These are phyloP conservation scores for Zaprionus gabonicus DNA, from an alignment of 1,140 invertebrate species.

Conservation along the genomic window DNA sequence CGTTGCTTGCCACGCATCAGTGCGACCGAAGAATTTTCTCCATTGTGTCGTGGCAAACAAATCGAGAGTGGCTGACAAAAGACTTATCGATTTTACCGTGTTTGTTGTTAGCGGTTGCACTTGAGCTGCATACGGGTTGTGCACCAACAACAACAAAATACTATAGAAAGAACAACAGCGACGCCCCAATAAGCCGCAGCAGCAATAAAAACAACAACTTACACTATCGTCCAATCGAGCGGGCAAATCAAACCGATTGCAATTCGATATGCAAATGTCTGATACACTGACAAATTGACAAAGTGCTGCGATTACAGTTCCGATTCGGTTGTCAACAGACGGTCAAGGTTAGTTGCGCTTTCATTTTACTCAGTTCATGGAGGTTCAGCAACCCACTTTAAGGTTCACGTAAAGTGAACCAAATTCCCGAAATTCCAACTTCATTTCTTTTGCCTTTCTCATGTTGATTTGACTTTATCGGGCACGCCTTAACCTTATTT, in stretches of 20 bases:
- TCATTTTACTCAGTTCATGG: background rate
- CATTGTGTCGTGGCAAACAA: conserved; percentile 42
- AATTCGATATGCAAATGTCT: conserved; percentile 75
- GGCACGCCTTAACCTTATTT: background rate
- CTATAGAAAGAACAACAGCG: conserved; percentile 10
- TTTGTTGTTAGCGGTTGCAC: conserved; percentile 53
- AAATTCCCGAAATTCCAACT: background rate
- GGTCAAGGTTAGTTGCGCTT: conserved; percentile 62
- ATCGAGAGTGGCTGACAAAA: conserved; percentile 52
- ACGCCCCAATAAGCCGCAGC: background rate
- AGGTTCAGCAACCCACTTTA: background rate
- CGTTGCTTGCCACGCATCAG: conserved; percentile 61
- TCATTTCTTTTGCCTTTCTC: too few species aligned
- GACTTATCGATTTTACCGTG: conserved; percentile 50
- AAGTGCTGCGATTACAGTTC: conserved; percentile 56
- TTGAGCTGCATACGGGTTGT: conserved; percentile 46
- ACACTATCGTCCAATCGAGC: conserved; percentile 41
- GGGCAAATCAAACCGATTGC: conserved; percentile 61
- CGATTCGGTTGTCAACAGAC: conserved; percentile 3
- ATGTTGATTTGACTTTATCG: too few species aligned
- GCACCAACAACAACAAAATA: conserved; percentile 19
- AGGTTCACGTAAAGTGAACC: background rate
- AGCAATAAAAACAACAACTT: conserved; percentile 10
- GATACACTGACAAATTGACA: conserved; percentile 72
- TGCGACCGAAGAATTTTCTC: conserved; percentile 60